These are phyloP conservation scores for Prenolepis imparis DNA, from an alignment of 2,888 invertebrate genomes.

Conservation along the genomic window DNA sequence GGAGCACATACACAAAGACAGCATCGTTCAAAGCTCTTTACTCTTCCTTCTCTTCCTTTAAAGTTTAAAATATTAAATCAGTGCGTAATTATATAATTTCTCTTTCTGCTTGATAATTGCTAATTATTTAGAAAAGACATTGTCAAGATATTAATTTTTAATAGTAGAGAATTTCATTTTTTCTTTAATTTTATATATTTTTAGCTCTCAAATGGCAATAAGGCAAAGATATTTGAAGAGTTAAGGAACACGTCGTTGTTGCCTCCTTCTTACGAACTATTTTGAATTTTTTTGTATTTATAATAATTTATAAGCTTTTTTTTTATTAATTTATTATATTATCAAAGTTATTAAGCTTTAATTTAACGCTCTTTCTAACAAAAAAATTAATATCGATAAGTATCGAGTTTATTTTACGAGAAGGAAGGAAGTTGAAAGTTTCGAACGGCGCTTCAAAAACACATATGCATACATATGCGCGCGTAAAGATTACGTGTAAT, in stretches of 20 bases:
- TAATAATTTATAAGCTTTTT: neutral
- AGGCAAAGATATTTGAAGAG: neutral
- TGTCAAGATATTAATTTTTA: neutral
- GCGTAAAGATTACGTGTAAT: conserved; percentile 41
- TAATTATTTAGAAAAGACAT: neutral
- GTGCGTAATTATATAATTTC: neutral
- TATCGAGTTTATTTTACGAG: neutral
- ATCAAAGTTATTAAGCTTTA: neutral
- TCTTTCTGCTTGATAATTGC: neutral
- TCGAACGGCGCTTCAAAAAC: conserved; percentile 25
- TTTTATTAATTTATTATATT: neutral
- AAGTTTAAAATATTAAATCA: conserved; percentile 17
- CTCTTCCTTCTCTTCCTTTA: no score
- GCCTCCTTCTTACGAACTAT: neutral
- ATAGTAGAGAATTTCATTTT: neutral
- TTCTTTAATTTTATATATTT: neutral
- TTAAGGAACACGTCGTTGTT: neutral
- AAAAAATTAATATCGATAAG: neutral
- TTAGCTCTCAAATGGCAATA: conserved; percentile 10
- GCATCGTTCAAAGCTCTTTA: conserved; percentile 27
- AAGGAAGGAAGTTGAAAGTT: conserved; percentile 27
- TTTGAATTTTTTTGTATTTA: neutral
- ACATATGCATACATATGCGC: conserved; percentile 38
- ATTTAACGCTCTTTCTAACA: neutral
- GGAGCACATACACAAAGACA: neutral